Conservation (phyloP, 2,113 vertebrate species). For the Chrysochloris asiatica region DNA sequence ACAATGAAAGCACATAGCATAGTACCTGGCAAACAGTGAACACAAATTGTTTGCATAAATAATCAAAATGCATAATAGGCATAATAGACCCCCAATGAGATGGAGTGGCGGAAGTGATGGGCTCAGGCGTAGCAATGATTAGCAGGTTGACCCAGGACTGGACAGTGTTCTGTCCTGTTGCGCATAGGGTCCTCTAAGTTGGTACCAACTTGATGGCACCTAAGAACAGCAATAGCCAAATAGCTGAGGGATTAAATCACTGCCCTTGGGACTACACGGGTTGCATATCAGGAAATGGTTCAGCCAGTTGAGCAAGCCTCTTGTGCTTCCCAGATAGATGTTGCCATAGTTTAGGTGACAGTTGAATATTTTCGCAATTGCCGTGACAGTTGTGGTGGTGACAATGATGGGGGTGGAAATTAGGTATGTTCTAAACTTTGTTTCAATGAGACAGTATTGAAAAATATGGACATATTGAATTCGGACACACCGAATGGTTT, state of each 20-base stretch:
- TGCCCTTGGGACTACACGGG: background rate
- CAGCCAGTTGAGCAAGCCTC: background rate
- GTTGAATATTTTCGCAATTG: background rate
- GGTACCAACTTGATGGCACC: no score
- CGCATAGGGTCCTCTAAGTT: no score
- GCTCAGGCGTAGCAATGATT: no score
- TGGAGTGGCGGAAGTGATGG: no score
- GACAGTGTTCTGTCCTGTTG: no score
- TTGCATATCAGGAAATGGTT: background rate
- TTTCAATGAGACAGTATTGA: background rate
- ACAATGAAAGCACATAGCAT: background rate
- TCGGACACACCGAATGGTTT: no score
- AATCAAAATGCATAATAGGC: background rate
- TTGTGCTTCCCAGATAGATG: slow-evolving; percentile 1
- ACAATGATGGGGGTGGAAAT: background rate
- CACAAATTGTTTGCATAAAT: background rate
- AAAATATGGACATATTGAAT: background rate
- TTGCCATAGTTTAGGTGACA: background rate
- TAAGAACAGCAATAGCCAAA: no score
- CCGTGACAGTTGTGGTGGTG: background rate
- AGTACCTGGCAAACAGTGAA: background rate
- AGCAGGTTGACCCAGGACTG: no score
- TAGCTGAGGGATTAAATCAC: background rate
- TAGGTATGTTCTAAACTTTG: background rate
- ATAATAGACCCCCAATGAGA: no score